Evolutionary conservation across 1,140 invertebrate genomes (phyloP), one percentile per base, ranked within the genome.

Genomic region (Lepidurus apus): DNA sequence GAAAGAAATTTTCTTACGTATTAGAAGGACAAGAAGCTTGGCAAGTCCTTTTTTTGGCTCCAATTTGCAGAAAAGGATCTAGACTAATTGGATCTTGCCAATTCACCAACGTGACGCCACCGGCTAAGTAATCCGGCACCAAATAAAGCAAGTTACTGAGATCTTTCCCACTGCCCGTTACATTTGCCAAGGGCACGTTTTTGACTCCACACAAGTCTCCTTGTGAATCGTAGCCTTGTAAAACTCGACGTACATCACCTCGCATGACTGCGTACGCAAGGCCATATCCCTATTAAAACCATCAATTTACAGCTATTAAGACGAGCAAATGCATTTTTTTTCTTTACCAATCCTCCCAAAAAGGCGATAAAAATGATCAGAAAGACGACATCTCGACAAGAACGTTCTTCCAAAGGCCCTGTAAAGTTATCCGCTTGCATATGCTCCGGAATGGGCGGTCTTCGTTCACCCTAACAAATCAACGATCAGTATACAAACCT

Each of bases 181-280:
- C 84, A 65, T 81, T 74, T 13, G 85, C 81, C n/a, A 82, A 82
- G 0, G 76, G 24, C 9, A 85, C 87, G 79, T 87, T 87, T 42
- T 85, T 80, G 74, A 84, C 85, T 7, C 91, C 90, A 82, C 91
- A 93, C 74, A 91, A 84, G 82, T 91, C 90, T 4, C 88, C 91
- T 82, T 89, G 91, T 81, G 89, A 88, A 81, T 92, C 90, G 80
- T 89, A 90, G 10, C 91, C 91, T 83, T 91, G 88, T 45, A 91
- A 83, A 13, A 92, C 83, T 26, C 91, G 84, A 80, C 87, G 85
- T 47, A 89, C 85, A 80, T 91, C 87, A 6, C 88, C 88, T 80
- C 89, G 84, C 65, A 83, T 84, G n/a, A 86, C 83, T 74, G 87
- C 87, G 78, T 87, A 87, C 4, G 79, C 44, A 81, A 77, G 81